Evolutionary conservation across 2,113 vertebrate species (phyloP).

Genomic region (Gobius niger): DNA sequence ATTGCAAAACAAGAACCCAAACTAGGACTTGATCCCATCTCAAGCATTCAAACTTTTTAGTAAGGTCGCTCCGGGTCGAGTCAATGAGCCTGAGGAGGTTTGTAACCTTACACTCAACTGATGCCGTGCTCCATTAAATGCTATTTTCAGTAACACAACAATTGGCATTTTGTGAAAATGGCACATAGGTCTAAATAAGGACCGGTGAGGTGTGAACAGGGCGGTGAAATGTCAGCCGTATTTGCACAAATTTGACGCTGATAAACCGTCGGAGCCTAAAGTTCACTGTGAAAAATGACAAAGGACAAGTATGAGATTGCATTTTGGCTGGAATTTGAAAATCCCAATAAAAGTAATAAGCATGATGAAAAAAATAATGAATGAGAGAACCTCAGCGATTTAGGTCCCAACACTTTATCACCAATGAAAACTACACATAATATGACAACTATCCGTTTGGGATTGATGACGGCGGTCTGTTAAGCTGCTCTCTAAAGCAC

Average conservation of each 20-base stretch:
- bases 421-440: neutral
- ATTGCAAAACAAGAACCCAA: too few relatives aligned
- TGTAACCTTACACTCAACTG: neutral
- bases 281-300: slow-evolving; percentile 2
- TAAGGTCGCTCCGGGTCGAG: neutral
- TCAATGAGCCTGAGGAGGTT: neutral
- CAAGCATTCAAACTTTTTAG: neutral
- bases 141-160: slow-evolving; percentile 8
- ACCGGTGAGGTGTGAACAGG: slow-evolving; percentile 5
- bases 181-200: slow-evolving; percentile 7
- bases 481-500: slow-evolving; percentile 19
- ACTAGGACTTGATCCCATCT: too few relatives aligned
- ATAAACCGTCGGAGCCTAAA: neutral
- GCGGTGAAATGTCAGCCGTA: neutral
- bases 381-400: too few relatives aligned
- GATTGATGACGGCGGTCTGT: slow-evolving; percentile 7
- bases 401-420: too few relatives aligned
- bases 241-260: neutral
- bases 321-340: neutral
- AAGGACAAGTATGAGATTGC: slow-evolving; percentile 2
- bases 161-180: slow-evolving; percentile 2
- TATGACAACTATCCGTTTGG: neutral
- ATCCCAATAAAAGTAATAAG: neutral
- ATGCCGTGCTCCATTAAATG: neutral
- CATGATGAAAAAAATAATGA: too few relatives aligned